Conservation (phyloP, 2,888 invertebrate species). For the Leptopilina myrica region DNA sequence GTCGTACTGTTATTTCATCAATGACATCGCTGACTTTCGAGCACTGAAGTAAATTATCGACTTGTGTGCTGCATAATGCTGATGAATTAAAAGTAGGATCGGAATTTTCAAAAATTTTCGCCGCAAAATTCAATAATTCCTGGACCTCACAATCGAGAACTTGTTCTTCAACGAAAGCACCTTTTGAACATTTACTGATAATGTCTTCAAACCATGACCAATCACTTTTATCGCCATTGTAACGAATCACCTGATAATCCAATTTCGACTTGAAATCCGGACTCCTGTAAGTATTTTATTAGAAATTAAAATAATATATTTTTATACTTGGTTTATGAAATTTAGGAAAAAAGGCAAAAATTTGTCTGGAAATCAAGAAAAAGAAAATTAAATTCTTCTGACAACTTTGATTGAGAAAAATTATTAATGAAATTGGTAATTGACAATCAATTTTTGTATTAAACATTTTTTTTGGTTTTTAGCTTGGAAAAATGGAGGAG, state of each 20-base stretch:
- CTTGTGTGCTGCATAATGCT: neutral
- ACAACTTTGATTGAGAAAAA: too few relatives aligned
- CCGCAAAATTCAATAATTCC: neutral
- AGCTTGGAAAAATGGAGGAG: too few relatives aligned
- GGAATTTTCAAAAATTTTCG: constrained; percentile 2
- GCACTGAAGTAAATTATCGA: constrained; percentile 32
- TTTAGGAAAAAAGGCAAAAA: neutral
- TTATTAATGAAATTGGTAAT: neutral
- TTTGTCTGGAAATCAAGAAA: too few relatives aligned
- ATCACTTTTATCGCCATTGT: neutral
- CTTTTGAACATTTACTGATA: constrained; percentile 1
- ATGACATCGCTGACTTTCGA: constrained; percentile 2
- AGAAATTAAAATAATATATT: neutral
- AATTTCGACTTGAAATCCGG: constrained; percentile 10
- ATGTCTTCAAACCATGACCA: constrained; percentile 28
- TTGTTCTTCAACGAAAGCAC: constrained; percentile 2
- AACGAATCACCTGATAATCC: constrained; percentile 10
- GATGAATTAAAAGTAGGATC: neutral
- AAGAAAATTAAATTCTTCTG: too few relatives aligned
- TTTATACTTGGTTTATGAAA: neutral
- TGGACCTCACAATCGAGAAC: constrained; percentile 19
- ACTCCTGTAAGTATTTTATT: neutral
- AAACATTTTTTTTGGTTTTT: too few relatives aligned
- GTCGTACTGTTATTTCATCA: constrained; percentile 23
- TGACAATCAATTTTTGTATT: too few relatives aligned